These are phyloP conservation scores for Plebejus melissa DNA, from an alignment of 2,888 invertebrate species.

Conservation along the genomic window DNA sequence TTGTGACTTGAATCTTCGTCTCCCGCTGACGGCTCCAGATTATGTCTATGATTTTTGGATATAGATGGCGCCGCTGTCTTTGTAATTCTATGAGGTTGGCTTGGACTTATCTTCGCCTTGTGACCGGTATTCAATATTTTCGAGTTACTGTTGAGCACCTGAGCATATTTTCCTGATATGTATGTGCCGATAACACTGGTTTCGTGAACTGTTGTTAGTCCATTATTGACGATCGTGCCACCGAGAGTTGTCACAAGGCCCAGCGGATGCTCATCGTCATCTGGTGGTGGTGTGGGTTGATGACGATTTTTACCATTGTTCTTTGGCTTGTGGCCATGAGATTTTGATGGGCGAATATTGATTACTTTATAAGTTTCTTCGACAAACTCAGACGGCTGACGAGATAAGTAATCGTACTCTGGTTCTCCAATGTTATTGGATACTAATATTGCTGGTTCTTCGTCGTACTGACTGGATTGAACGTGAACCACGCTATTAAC, in stretches of 20 bases:
- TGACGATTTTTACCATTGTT: conserved; percentile 65
- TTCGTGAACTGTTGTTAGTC: conserved; percentile 90
- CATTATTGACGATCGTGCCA: conserved; percentile 90
- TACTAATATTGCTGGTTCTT: conserved; percentile 80
- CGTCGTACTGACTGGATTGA: conserved; percentile 61
- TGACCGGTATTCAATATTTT: conserved; percentile 77
- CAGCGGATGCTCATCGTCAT: conserved; percentile 84
- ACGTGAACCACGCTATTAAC: conserved; percentile 79
- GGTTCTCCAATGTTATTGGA: conserved; percentile 87
- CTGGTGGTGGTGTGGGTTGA: conserved; percentile 64
- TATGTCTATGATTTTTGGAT: conserved; percentile 74
- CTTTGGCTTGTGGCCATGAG: conserved; percentile 67
- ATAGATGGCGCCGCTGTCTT: conserved; percentile 87
- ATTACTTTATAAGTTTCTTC: conserved; percentile 92
- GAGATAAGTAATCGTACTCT: conserved; percentile 90
- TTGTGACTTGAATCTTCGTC: conserved; percentile 81
- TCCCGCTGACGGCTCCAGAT: conserved; percentile 80
- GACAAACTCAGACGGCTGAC: conserved; percentile 90
- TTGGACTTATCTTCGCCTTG: conserved; percentile 83
- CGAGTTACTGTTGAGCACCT: conserved; percentile 90
- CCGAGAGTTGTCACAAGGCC: conserved; percentile 91
- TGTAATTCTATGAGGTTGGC: conserved; percentile 83
- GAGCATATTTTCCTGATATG: conserved; percentile 93
- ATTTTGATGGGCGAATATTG: conserved; percentile 85
- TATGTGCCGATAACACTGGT: conserved; percentile 94